Evolutionary conservation across 2,113 vertebrate species (phyloP).

Genomic region (Apteryx mantelli): DNA sequence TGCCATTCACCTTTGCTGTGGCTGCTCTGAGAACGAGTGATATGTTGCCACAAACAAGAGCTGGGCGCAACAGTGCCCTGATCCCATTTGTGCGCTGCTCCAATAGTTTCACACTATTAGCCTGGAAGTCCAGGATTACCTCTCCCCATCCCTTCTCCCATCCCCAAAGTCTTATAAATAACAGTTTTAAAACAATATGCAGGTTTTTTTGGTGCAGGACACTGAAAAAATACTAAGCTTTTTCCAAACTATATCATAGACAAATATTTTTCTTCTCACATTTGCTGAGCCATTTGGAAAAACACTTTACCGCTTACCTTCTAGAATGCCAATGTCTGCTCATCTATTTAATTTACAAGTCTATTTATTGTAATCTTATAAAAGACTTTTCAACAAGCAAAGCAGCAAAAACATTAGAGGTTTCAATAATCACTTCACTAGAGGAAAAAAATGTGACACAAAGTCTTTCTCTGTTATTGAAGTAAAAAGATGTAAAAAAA

Average conservation of each 20-base stretch:
- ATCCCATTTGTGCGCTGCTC: neutral
- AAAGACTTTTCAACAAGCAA: conserved; percentile 41
- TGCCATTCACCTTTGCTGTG: neutral
- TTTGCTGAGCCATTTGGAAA: neutral
- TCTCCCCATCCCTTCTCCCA: neutral
- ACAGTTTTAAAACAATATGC: neutral
- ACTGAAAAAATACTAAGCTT: neutral
- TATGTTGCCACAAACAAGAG: neutral
- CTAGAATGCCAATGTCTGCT: conserved; percentile 24
- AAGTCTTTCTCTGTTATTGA: conserved; percentile 38
- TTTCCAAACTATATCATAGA: neutral
- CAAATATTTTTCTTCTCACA: neutral
- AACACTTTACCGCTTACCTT: neutral
- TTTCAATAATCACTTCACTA: conserved; percentile 40
- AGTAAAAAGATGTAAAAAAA: conserved; percentile 49
- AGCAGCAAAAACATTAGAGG: conserved; percentile 39
- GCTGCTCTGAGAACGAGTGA: neutral
- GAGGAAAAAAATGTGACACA: neutral
- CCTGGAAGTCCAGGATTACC: neutral
- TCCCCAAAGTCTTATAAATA: neutral
- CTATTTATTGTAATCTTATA: conserved; percentile 17
- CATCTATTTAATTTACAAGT: conserved; percentile 35
- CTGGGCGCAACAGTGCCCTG: neutral
- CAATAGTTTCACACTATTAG: neutral
- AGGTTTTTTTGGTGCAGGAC: neutral